Evolutionary conservation across 2,113 vertebrate genomes (phyloP), one percentile per base, ranked within the genome.

Genomic region (Psittacara wagleri): DNA sequence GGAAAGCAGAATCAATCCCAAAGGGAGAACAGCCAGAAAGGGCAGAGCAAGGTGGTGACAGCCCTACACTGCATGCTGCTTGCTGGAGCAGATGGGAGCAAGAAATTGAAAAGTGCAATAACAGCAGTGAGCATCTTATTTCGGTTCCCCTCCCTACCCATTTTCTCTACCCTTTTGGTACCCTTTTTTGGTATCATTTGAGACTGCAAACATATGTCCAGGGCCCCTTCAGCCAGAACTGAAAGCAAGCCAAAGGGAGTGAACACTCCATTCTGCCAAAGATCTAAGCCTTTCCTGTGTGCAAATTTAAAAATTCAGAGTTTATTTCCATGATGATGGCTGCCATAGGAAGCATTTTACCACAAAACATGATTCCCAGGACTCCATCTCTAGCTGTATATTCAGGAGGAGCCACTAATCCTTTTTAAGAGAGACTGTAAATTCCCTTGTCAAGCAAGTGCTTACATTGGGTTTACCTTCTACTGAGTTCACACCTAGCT

Each of bases 251-350:
- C 92, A 96, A 93, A 92, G 93, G 88, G 88, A 96, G 82, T 63
- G 35, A 43, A 95, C 41, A 17, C 86, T 97, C 93, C 68, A 11
- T 97, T 96, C 96, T 82, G 68, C 98, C 98, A 98, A 98, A 98
- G 98, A 98, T 85, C 78, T 48, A 72, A 95, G 41, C 86, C 76
- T 81, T 96, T 96, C 93, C 87, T 88, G 62, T 91, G 81, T 63
- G 15, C 92, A 97, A 90, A 84, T 86, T 25, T 0, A 25, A 17
- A 24, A 75, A 67, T 63, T 16, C 18, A 43, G 27, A 85, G 83
- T 69, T 78, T 94, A 94, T 85, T 95, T 94, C 95, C 81, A 51
- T 85, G 52, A 86, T 75, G 73, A 95, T 88, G 76, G 96, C 92
- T 96, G 95, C 96, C 91, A 77, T 23, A 94, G 39, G 61, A 84